phyloP scores from a whole-genome alignment of 1,140 invertebrate species.

The Nixonia krombeini region DNA sequence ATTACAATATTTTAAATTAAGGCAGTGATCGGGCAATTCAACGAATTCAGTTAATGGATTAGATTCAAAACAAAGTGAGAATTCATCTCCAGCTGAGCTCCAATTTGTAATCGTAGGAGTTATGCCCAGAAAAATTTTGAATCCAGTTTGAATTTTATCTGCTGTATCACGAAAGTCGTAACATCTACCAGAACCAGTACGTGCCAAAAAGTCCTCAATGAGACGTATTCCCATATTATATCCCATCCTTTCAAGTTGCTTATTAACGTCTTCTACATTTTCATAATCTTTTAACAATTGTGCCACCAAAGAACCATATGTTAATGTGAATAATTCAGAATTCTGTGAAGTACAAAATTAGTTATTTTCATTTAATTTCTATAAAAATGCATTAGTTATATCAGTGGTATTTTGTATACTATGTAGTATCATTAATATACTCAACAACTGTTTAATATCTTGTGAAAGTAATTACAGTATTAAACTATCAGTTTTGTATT shows the following conservation, averaged over 20 bases:
- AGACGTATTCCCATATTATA: conserved; percentile 98
- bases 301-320: conserved; percentile 97
- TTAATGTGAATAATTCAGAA: conserved; percentile 96
- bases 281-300: conserved; percentile 98
- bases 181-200: conserved; percentile 91
- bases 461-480: no score
- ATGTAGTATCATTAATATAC: neutral
- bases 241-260: conserved; percentile 93
- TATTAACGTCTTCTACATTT: conserved; percentile 96
- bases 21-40: conserved; percentile 92
- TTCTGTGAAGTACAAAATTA: conserved; percentile 78
- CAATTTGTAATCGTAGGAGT: conserved; percentile 93
- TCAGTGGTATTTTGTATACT: neutral
- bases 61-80: conserved; percentile 94
- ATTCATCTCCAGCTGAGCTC: conserved; percentile 95
- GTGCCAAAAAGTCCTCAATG: conserved; percentile 97
- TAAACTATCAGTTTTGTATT: no score
- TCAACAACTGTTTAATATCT: neutral
- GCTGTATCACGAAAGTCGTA: conserved; percentile 97
- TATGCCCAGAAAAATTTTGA: conserved; percentile 93
- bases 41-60: conserved; percentile 99
- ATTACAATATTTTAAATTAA: conserved; percentile 93
- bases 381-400: neutral
- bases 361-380: no score
- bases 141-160: conserved; percentile 93